Evolutionary conservation across 2,797 vertebrate species (phyloP).

Genomic region (Paratrypauchen microcephalus): DNA sequence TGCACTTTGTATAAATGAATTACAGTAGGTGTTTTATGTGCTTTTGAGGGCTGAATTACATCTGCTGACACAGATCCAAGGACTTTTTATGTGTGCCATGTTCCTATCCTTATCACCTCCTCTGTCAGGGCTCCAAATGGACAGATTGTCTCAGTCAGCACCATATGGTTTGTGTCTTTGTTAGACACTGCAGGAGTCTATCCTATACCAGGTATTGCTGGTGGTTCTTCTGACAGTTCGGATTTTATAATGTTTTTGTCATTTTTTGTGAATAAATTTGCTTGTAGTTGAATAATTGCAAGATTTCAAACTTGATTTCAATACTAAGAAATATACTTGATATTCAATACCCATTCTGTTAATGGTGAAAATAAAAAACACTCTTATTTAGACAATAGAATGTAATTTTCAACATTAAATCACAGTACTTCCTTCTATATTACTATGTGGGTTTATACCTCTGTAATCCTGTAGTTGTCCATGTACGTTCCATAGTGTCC

Average conservation of each 20-base stretch:
- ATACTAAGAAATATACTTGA: too few species aligned
- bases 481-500: too few species aligned
- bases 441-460: too few species aligned
- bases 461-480: too few species aligned
- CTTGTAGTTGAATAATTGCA: too few species aligned
- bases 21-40: slow-evolving; percentile 48
- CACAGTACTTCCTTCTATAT: too few species aligned
- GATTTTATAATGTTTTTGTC: too few species aligned
- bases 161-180: slow-evolving; percentile 75
- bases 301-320: too few species aligned
- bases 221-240: background rate
- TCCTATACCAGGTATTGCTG: slow-evolving; percentile 28
- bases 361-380: too few species aligned
- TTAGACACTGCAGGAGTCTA: slow-evolving; percentile 57
- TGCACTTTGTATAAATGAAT: slow-evolving; percentile 60
- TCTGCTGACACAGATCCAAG: slow-evolving; percentile 47
- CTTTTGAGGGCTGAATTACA: slow-evolving; percentile 32
- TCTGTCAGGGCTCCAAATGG: slow-evolving; percentile 75
- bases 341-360: too few species aligned
- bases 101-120: slow-evolving; percentile 68
- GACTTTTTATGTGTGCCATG: slow-evolving; percentile 28
- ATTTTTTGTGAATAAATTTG: background rate
- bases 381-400: too few species aligned
- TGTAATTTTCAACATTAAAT: too few species aligned
- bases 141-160: slow-evolving; percentile 74